Evolutionary conservation across 2,113 vertebrate species (phyloP).

Genomic region (Menura novaehollandiae): DNA sequence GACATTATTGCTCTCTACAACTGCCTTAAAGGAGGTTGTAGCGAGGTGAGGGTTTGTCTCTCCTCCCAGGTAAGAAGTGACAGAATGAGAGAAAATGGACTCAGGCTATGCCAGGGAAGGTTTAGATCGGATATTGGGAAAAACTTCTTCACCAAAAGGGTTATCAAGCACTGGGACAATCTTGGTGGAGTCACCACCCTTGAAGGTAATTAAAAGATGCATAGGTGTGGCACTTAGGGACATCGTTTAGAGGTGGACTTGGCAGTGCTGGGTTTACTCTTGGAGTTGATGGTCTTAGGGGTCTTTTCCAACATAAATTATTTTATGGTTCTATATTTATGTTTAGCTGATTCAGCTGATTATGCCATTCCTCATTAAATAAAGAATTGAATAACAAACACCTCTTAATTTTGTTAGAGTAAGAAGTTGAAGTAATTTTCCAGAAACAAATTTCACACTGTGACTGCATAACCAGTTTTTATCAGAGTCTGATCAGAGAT

Average conservation of each 20-base stretch:
- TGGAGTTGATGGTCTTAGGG: not conserved
- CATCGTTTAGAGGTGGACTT: not conserved
- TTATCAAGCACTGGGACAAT: not conserved
- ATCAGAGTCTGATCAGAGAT: not conserved
- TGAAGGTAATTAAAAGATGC: not conserved
- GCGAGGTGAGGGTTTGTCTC: rapidly evolving
- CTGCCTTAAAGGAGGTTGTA: not conserved
- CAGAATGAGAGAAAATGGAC: not conserved
- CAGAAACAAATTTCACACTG: not conserved
- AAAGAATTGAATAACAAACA: not conserved
- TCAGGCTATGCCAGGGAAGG: not conserved
- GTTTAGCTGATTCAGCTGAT: not conserved
- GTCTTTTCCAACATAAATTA: not conserved
- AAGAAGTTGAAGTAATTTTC: not conserved
- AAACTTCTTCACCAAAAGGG: rapidly evolving
- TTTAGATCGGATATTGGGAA: not conserved
- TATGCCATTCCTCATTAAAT: not conserved
- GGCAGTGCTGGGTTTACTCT: not conserved
- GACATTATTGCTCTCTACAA: not conserved
- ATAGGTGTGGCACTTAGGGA: not conserved
- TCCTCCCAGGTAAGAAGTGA: not conserved
- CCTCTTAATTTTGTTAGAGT: not conserved
- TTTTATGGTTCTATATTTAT: not conserved
- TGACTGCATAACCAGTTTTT: not conserved
- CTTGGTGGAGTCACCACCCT: not conserved